Evolutionary conservation across 2,113 vertebrate species (phyloP).

Genomic region (Ammodramus savannarum): DNA sequence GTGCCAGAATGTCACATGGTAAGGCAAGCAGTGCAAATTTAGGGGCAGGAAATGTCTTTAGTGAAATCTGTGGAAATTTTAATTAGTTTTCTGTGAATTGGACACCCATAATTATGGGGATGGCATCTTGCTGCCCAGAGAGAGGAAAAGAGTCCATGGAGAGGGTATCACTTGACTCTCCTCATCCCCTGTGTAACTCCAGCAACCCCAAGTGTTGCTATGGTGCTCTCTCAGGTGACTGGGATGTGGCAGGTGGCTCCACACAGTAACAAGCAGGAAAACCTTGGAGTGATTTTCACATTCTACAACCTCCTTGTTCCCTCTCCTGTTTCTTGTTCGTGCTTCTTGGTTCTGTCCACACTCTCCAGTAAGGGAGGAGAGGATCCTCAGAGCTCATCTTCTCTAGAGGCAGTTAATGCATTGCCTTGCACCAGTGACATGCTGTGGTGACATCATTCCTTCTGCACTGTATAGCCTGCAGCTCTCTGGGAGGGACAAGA

Average conservation of each 20-base stretch:
- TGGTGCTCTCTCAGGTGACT: constrained; percentile 75
- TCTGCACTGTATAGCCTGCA: neutral
- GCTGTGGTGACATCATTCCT: neutral
- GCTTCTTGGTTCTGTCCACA: neutral
- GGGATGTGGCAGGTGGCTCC: constrained; percentile 61
- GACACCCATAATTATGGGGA: neutral
- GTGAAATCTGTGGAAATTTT: neutral
- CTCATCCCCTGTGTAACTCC: neutral
- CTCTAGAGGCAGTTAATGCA: neutral
- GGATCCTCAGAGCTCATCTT: neutral
- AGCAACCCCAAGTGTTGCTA: constrained; percentile 71
- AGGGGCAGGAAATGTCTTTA: neutral
- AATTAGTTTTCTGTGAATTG: neutral
- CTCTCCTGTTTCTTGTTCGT: neutral
- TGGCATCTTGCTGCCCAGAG: neutral
- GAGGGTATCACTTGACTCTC: neutral
- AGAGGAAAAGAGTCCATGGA: neutral
- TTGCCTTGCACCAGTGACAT: neutral
- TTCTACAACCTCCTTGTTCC: neutral
- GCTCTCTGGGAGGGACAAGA: neutral
- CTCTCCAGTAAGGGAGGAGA: neutral
- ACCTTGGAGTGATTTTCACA: constrained; percentile 4
- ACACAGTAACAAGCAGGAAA: constrained; percentile 53
- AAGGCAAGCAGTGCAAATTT: neutral
- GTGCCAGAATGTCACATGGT: neutral